Base-by-base conservation (phyloP, 1,140 invertebrate genomes). In the Leptinotarsa undecemlineata region DNA sequence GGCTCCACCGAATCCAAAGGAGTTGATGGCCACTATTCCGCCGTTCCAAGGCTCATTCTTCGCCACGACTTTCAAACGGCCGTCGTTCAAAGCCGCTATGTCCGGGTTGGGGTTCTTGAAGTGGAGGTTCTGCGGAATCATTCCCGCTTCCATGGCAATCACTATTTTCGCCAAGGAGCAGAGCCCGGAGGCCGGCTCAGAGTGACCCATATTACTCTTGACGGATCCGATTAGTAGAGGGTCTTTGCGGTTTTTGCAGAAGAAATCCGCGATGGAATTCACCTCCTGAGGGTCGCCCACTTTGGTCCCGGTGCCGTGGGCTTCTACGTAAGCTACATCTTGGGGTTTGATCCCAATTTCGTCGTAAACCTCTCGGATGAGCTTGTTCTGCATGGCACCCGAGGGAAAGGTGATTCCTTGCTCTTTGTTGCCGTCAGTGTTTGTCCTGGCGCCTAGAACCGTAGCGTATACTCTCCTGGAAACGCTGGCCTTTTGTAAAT, bases 181-280 rank as follows among this genome's bases (percentile, higher is more conserved):
- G 0, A 98, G 83, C 51, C 95, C 95, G 77, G 96, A 98, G 0
- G 96, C 95, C 4, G 96, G 93, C 85, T 99, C 97, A 4, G 96
- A 92, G 82, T 99, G 98, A 0, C 98, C 98, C 95, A 99, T 98
- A 85, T 99, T 99, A 2, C 95, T 97, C 84, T 99, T 99, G 0
- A 98, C 94, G 0, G 97, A 98, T 3, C 98, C 98, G 81, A 99
- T 92, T 3, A 98, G 84, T 20, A 99, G 86, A 3, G 97, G 95
- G 1, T 85, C 86, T 14, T 90, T 88, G 11, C 97, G 90, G 73
- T 92, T 91, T 83, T 92, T 92, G 85, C 96, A 98, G 86, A 99
- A 98, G 23, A 98, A 88, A 69, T 96, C 93, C 0, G 92, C 92
- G 73, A 99, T 96, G 0, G 96, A 94, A 82, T 98, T 97, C 0